phyloP scores from a whole-genome alignment of 2,113 vertebrate genomes.

The Anhinga rufa region DNA sequence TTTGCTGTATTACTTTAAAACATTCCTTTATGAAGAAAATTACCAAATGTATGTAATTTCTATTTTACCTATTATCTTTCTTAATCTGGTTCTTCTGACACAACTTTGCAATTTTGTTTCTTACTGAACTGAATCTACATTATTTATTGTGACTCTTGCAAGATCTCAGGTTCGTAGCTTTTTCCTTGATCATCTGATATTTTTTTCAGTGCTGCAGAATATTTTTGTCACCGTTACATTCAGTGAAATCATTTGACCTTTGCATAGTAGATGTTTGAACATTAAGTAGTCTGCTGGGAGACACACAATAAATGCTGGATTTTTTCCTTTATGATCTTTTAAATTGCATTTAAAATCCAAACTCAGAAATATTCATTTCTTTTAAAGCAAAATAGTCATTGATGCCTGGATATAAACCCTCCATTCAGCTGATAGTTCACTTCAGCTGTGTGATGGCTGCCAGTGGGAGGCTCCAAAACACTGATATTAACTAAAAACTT shows the following conservation, averaged over 20 bases:
- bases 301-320: constrained; percentile 12
- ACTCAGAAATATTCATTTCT: constrained; percentile 33
- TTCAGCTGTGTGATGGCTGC: constrained; percentile 59
- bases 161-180: background rate
- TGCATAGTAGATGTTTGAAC: constrained; percentile 39
- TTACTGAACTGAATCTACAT: constrained; percentile 37
- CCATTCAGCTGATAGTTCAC: background rate
- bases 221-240: constrained; percentile 24
- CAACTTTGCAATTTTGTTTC: constrained; percentile 30
- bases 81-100: background rate
- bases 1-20: background rate
- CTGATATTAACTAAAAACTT: constrained; percentile 56
- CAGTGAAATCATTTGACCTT: constrained; percentile 53
- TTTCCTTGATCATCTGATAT: background rate
- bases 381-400: constrained; percentile 7
- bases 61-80: constrained; percentile 25
- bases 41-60: background rate
- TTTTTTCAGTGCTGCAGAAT: constrained; percentile 11
- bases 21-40: background rate
- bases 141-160: constrained; percentile 31
- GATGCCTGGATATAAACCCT: constrained; percentile 17
- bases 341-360: constrained; percentile 29
- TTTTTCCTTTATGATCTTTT: constrained; percentile 38
- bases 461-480: constrained; percentile 69
- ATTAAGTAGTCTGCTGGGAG: constrained; percentile 54